phyloP scores from a whole-genome alignment of 2,113 vertebrate genomes.

The Sander lucioperca region DNA sequence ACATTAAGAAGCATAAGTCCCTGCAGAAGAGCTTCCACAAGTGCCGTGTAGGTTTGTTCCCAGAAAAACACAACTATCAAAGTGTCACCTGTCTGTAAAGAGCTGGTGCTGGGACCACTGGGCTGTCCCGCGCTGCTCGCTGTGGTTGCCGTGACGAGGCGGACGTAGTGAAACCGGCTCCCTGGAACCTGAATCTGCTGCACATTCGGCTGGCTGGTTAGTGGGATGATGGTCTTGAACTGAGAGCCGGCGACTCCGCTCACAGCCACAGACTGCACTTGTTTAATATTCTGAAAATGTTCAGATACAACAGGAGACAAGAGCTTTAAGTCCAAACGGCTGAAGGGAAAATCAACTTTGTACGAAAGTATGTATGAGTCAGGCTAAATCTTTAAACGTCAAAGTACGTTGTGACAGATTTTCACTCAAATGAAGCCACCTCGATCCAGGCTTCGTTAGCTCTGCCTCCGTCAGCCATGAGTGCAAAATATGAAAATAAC shows the following conservation, averaged over 20 bases:
- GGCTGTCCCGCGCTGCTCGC: slow-evolving; percentile 87
- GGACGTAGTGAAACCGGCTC: slow-evolving; percentile 97
- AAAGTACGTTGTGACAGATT: neutral
- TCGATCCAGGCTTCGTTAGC: too few relatives aligned
- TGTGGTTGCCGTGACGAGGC: slow-evolving; percentile 95
- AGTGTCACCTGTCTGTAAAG: slow-evolving; percentile 90
- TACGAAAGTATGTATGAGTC: too few relatives aligned
- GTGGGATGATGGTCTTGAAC: slow-evolving; percentile 97
- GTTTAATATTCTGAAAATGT: slow-evolving; percentile 88
- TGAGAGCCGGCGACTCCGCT: slow-evolving; percentile 91
- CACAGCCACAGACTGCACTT: slow-evolving; percentile 92
- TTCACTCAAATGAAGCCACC: neutral
- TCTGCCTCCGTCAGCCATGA: too few relatives aligned
- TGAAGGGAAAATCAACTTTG: too few relatives aligned
- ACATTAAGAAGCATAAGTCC: neutral
- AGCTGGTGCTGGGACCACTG: slow-evolving; percentile 88
- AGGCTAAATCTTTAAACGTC: neutral
- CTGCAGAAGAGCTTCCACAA: neutral
- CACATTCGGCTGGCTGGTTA: slow-evolving; percentile 93
- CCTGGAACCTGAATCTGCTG: slow-evolving; percentile 99
- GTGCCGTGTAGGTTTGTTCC: too few relatives aligned
- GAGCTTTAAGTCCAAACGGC: neutral
- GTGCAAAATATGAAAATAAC: too few relatives aligned
- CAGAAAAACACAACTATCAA: neutral
- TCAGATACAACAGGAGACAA: neutral